phyloP scores from a whole-genome alignment of 2,113 vertebrate genomes.

The Pseudonaja textilis region DNA sequence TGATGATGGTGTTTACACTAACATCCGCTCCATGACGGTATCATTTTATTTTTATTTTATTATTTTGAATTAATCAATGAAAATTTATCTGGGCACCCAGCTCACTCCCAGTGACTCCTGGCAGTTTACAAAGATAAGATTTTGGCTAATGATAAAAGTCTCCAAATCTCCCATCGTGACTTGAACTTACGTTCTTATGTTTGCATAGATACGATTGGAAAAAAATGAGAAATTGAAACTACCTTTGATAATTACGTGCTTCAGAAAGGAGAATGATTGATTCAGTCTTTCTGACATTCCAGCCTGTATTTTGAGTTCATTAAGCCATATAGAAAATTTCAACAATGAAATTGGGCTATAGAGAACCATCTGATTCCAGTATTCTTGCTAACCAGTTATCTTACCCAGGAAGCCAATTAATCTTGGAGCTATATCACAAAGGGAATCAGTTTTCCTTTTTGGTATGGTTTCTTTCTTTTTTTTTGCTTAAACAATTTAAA shows the following conservation, averaged over 20 bases:
- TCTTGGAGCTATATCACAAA: background rate
- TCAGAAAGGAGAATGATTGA: slow-evolving; percentile 21
- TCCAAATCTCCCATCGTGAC: background rate
- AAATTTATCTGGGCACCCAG: background rate
- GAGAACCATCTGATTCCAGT: background rate
- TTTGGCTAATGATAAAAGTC: background rate
- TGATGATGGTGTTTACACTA: background rate
- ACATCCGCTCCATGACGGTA: background rate
- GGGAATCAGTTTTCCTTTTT: background rate
- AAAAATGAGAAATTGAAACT: background rate
- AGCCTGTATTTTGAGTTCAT: background rate
- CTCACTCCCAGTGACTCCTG: background rate
- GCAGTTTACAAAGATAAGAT: background rate
- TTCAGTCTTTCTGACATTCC: background rate
- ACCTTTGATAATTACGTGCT: background rate
- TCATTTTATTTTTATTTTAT: background rate
- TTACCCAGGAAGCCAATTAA: background rate
- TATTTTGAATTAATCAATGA: background rate
- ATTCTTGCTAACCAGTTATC: background rate
- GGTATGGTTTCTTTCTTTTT: background rate
- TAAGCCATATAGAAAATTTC: background rate
- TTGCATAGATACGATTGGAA: background rate
- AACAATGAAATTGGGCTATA: background rate
- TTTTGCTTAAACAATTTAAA: background rate
- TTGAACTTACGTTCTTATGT: background rate